Percentiles rank a stretch among this genome's conserved stretches.
These are phyloP conservation scores for Labrus mixtus DNA, from an alignment of 2,113 vertebrate genomes.

Conservation along the genomic window DNA sequence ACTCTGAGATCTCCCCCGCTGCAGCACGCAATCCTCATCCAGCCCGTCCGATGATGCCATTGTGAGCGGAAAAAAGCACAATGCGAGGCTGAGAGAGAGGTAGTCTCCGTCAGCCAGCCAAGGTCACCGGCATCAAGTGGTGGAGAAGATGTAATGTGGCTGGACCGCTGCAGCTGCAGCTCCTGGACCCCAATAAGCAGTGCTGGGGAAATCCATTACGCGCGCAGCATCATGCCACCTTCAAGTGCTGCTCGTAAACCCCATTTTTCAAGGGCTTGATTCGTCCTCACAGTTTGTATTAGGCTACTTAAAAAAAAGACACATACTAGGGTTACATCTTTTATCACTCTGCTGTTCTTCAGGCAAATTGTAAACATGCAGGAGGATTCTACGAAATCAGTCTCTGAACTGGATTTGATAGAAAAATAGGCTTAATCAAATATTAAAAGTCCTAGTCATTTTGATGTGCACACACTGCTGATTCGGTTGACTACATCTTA, in stretches of 20 bases:
- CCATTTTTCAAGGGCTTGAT: accelerated
- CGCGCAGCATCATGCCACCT: slow-evolving; percentile 65
- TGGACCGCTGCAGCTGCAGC: slow-evolving; percentile 70
- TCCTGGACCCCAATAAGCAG: slow-evolving; percentile 64
- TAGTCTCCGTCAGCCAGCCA: slow-evolving; percentile 73
- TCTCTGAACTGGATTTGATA: not conserved
- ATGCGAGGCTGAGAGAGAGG: slow-evolving; percentile 64
- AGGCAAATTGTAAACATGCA: too few species aligned
- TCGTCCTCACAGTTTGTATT: not conserved
- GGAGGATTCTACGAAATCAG: not conserved
- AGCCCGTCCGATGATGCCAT: slow-evolving; percentile 90
- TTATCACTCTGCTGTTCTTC: not conserved
- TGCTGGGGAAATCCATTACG: slow-evolving; percentile 74
- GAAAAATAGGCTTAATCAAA: not conserved
- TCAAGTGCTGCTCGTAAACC: slow-evolving; percentile 55
- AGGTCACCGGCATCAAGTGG: slow-evolving; percentile 82
- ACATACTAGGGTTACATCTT: not conserved
- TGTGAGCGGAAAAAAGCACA: slow-evolving; percentile 55
- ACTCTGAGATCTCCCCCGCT: slow-evolving; percentile 92
- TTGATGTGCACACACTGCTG: not conserved
- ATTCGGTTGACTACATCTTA: too few species aligned
- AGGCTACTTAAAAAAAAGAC: not conserved
- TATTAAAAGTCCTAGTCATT: not conserved
- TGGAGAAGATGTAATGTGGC: slow-evolving; percentile 59
- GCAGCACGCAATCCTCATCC: slow-evolving; percentile 87